phyloP scores from a whole-genome alignment of 2,888 invertebrate genomes.

The Clepsis dumicolana region DNA sequence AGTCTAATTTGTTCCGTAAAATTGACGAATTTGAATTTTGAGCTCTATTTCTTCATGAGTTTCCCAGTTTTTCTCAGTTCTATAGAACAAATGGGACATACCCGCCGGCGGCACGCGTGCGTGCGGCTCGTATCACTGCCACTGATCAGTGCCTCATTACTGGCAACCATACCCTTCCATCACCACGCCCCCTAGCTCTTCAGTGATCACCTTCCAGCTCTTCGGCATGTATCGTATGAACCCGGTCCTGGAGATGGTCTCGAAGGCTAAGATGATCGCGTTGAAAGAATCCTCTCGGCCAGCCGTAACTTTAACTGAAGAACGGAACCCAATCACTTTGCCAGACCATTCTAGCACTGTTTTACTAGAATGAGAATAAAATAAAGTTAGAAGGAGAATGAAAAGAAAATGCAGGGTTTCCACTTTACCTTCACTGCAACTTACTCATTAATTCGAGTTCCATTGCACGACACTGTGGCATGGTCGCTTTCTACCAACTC shows the following conservation, averaged over 20 bases:
- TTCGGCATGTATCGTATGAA: conserved; percentile 92
- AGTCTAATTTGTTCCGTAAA: no score
- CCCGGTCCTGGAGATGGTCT: conserved; percentile 94
- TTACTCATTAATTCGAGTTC: conserved; percentile 7
- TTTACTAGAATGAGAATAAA: conserved; percentile 48
- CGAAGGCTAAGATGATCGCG: conserved; percentile 94
- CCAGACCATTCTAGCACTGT: conserved; percentile 64
- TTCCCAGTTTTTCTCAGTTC: no score
- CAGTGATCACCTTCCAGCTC: conserved; percentile 89
- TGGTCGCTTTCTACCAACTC: conserved; percentile 89
- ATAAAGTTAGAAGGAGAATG: no score
- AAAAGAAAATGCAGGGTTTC: no score
- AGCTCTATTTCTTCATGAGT: no score
- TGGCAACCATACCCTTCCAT: conserved; percentile 88
- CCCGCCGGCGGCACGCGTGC: no score
- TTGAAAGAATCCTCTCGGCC: conserved; percentile 74
- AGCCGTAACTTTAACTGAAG: conserved; percentile 44
- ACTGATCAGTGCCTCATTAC: no score
- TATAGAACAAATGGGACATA: no score
- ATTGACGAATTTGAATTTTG: no score
- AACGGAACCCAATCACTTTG: conserved; percentile 62
- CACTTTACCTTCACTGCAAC: neutral
- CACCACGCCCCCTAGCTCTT: conserved; percentile 87
- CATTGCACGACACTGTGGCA: conserved; percentile 89
- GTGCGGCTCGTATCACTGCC: no score